Evolutionary conservation across 2,113 vertebrate species (phyloP).

Genomic region (Aythya baeri): DNA sequence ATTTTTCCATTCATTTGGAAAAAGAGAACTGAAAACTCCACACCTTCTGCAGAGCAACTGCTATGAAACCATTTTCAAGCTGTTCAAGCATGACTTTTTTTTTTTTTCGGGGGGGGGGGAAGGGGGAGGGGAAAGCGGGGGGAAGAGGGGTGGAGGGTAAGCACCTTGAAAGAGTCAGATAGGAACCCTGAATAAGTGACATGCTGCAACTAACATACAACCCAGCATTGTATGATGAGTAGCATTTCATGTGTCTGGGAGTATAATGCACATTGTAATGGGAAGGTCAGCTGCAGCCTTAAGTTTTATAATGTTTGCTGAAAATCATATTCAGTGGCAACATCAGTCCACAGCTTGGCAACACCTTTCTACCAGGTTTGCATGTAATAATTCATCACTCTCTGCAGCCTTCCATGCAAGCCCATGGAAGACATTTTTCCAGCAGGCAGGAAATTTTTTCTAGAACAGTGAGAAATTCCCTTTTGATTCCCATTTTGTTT

Average conservation of each 20-base stretch:
- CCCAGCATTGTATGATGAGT: not conserved
- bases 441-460: not conserved
- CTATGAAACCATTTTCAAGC: not conserved
- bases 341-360: not conserved
- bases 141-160: not conserved
- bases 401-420: not conserved
- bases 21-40: slow-evolving; percentile 5
- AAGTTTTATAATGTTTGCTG: not conserved
- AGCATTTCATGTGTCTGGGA: not conserved
- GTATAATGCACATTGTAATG: not conserved
- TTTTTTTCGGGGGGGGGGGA: not conserved
- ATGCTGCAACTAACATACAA: not conserved
- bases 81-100: not conserved
- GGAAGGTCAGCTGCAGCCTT: not conserved
- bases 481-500: not conserved
- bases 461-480: not conserved
- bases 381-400: not conserved
- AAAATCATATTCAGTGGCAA: not conserved
- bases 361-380: not conserved
- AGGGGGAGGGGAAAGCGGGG: too few species aligned
- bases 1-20: slow-evolving; percentile 44
- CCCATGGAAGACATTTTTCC: not conserved
- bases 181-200: not conserved
- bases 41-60: slow-evolving; percentile 25
- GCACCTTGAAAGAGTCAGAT: not conserved